Base-by-base conservation (phyloP, 2,797 vertebrate species). In the Malacoraja senta region DNA sequence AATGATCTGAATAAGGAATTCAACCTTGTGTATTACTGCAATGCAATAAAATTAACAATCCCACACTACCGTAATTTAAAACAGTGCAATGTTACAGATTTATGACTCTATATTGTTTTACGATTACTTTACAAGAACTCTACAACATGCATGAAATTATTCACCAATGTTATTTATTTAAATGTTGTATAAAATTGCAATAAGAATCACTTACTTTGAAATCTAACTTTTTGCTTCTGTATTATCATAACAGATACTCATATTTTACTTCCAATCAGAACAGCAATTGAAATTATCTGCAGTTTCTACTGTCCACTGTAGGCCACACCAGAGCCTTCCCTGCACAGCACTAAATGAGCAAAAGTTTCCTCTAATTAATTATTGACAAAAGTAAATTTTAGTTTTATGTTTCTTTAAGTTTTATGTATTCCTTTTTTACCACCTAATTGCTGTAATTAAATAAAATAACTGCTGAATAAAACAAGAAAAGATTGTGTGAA, bases 31-130 rank as follows among this genome's bases (percentile, higher is more conserved):
- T 53, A 71, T 35, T 74, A 86, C 83, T 91, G 90, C 8, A 74
- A 86, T 86, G 90, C 71, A 92, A 92, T 92, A 92, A 92, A 91
- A 74, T 68, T 71, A 91, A 44, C 90, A 91, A 91, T 91, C 65
- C 65, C 38, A 92, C 38, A 92, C 71, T 53, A 58, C 90, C 44
- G 44, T 92, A 92, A 92, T 74, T 74, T 68, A 71, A 72, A 92
- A 92, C 90, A 92, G 90, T 74, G 44, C 44, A 92, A 76, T 58
- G 68, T 76, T 92, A 92, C 68, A 92, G 90, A 92, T 92, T 92
- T 92, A 92, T 35, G 24, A 72, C 72, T 74, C 72, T 58, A 76
- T n/a, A 74, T 92, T 76, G 72, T 92, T 92, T 92, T 53, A 88
- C 35, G 32, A 35, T 92, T 58, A 92, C 72, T 92, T 92, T 92